phyloP scores from a whole-genome alignment of 2,888 invertebrate species.

The Drosophila eohydei region DNA sequence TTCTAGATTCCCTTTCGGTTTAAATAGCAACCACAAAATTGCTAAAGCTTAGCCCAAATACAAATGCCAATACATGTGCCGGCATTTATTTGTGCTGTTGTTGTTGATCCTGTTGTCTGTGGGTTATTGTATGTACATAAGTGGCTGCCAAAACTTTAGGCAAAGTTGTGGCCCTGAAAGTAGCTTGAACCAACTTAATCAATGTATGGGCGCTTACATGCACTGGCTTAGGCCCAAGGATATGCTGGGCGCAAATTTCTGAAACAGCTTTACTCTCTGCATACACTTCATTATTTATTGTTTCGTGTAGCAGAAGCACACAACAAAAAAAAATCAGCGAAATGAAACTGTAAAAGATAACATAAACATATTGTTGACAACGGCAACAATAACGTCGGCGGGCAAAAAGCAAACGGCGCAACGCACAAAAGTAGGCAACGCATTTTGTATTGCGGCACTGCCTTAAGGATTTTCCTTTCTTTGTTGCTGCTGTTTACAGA shows the following conservation, averaged over 20 bases:
- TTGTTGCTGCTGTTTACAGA: constrained; percentile 43
- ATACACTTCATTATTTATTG: constrained; percentile 77
- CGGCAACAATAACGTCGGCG: constrained; percentile 26
- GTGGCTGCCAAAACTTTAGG: constrained; percentile 68
- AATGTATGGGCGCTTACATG: constrained; percentile 68
- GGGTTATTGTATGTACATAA: constrained; percentile 65
- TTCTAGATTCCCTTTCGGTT: constrained; percentile 51
- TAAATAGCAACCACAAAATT: constrained; percentile 73
- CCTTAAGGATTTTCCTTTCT: constrained; percentile 39
- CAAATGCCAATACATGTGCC: constrained; percentile 71
- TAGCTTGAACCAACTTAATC: constrained; percentile 65
- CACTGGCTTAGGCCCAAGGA: constrained; percentile 59
- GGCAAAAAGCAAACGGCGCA: constrained; percentile 22
- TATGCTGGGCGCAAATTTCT: constrained; percentile 35
- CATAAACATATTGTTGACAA: constrained; percentile 79
- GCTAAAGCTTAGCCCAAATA: constrained; percentile 65
- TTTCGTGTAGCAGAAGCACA: constrained; percentile 28
- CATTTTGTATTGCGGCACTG: constrained; percentile 41
- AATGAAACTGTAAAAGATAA: constrained; percentile 79
- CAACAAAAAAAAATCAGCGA: constrained; percentile 28
- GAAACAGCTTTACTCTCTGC: constrained; percentile 22
- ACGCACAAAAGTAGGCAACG: constrained; percentile 70
- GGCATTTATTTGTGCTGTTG: constrained; percentile 25
- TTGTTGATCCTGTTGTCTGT: constrained; percentile 29
- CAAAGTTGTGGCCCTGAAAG: constrained; percentile 56